A percentile compares a stretch with the other conserved stretches of the same genome.
Conservation (phyloP, 2,797 vertebrate species). For the Borostomias antarcticus region DNA sequence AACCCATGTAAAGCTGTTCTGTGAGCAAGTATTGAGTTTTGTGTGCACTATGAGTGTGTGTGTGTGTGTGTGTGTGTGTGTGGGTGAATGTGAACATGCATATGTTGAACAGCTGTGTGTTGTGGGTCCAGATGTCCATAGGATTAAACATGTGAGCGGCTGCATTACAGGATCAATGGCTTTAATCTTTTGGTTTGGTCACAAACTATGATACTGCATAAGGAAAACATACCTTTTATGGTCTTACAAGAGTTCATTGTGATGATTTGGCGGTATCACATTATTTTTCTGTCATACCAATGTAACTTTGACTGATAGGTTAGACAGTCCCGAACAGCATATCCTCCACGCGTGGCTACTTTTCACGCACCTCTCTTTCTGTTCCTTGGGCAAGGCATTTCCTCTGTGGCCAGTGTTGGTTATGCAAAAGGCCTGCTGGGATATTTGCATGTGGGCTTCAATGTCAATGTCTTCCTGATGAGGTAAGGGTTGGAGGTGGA, state of each 20-base stretch:
- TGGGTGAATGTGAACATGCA: too few relatives aligned
- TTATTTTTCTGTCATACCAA: background rate
- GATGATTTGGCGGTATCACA: background rate
- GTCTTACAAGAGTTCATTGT: background rate
- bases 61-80: too few relatives aligned
- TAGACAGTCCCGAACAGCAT: background rate
- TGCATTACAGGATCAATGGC: background rate
- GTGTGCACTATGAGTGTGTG: too few relatives aligned
- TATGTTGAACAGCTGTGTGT: background rate
- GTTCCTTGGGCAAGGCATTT: background rate
- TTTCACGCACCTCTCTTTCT: background rate
- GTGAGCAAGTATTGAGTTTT: background rate
- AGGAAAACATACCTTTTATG: too few relatives aligned
- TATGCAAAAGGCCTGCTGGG: slow-evolving; percentile 10
- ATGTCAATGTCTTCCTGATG: slow-evolving; percentile 1
- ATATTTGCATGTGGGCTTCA: slow-evolving; percentile 15
- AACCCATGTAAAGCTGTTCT: too few relatives aligned
- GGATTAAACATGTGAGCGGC: background rate
- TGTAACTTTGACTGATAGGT: background rate
- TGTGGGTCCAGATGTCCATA: slow-evolving; percentile 7
- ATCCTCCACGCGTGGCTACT: background rate
- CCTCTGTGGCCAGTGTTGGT: background rate
- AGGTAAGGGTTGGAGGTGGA: background rate
- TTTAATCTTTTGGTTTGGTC: background rate
- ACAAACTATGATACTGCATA: background rate